phyloP scores from a whole-genome alignment of 2,888 invertebrate genomes.

The Drosophila subsilvestris region DNA sequence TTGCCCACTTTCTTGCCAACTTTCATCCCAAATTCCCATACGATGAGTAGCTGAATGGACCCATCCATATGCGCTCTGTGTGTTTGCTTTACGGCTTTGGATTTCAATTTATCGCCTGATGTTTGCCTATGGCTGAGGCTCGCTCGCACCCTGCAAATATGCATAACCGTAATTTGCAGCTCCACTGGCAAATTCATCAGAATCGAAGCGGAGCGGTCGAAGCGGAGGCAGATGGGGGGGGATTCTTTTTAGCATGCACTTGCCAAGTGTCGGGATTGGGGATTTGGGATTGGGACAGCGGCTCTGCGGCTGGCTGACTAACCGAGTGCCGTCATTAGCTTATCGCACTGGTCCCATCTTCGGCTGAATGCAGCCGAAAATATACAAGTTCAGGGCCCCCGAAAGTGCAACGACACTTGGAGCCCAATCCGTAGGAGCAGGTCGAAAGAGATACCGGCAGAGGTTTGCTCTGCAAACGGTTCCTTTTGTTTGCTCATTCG shows the following conservation, averaged over 20 bases:
- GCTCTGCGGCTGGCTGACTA: slow-evolving; percentile 65
- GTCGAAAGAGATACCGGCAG: slow-evolving; percentile 5
- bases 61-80: slow-evolving; percentile 30
- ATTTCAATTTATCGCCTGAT: slow-evolving; percentile 77
- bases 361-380: slow-evolving; percentile 42
- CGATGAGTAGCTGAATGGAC: neutral
- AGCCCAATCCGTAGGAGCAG: slow-evolving; percentile 18
- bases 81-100: slow-evolving; percentile 70
- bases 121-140: slow-evolving; percentile 49
- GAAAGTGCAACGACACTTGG: slow-evolving; percentile 74
- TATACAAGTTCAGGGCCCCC: slow-evolving; percentile 49
- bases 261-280: slow-evolving; percentile 49
- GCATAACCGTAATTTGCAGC: slow-evolving; percentile 75
- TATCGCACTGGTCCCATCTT: slow-evolving; percentile 64
- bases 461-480: slow-evolving; percentile 47
- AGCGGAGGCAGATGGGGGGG: neutral
- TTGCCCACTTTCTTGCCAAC: slow-evolving; percentile 35
- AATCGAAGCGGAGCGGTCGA: slow-evolving; percentile 16
- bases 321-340: slow-evolving; percentile 65
- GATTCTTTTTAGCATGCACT: slow-evolving; percentile 64
- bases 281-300: slow-evolving; percentile 1
- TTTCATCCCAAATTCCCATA: slow-evolving; percentile 11
- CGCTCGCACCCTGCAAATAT: slow-evolving; percentile 35
- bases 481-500: slow-evolving; percentile 69
- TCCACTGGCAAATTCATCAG: slow-evolving; percentile 76